Base-by-base conservation (phyloP, 2,797 vertebrate species). In the Halcyon leucocephala region DNA sequence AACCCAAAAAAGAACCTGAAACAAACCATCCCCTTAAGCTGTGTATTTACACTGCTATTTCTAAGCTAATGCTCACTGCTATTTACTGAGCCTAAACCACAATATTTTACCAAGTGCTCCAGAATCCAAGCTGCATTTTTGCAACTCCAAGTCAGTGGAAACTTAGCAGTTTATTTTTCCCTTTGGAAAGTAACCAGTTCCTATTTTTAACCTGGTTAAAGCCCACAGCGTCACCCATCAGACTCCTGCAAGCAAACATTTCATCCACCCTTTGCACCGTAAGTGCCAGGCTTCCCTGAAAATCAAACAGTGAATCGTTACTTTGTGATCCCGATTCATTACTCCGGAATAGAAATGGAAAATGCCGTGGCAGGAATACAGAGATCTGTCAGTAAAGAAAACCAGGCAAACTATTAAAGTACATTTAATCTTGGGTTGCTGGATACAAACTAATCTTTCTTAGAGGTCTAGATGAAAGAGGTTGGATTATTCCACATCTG, bases 141-240 rank as follows among this genome's bases (percentile, higher is more conserved):
- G 96, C 94, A 96, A 91, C 96, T 86, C n/a, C 91, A 61, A 92
- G 82, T 93, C 95, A 95, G 90, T 96, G 95, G 95, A 96, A 97
- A 97, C 62, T 92, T 82, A 89, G 90, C 83, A 80, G 88, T 95
- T 97, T 97, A 86, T 95, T 96, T 96, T 96, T 91, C 95, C 93
- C 74, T 67, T 90, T 95, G 94, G 93, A 97, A 94, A 93, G 70
- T 11, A 49, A 91, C 93, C 90, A 86, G n/a, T 52, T 95, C 90
- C 93, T 96, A 96, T 96, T 95, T 96, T 95, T 95, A 77, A 49
- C 87, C 60, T 0, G 1, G 60, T 95, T 64, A 64, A 93, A 96
- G 88, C 90, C 94, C 80, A 35, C 89, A 28, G 82, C 2, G 0
- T 96, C 89, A 96, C 91, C 93, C 93, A 60, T 60, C 77, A 52